Evolutionary conservation across 2,113 vertebrate species (phyloP).

Genomic region (Platycercus adscitus): DNA sequence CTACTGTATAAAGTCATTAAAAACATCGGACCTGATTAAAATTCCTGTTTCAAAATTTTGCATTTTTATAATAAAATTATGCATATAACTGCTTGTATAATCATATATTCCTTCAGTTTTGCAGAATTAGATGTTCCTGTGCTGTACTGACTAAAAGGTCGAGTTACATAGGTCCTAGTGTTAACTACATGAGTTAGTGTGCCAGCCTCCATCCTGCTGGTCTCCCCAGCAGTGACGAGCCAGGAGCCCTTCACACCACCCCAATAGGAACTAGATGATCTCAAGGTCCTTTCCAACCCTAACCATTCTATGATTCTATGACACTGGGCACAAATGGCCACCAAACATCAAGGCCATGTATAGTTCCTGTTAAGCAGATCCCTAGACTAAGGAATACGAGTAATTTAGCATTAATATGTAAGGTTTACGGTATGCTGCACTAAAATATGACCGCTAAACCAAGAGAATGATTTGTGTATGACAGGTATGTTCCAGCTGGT

Average conservation of each 20-base stretch:
- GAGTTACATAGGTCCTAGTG: not conserved
- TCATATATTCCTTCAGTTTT: not conserved
- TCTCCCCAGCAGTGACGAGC: not conserved
- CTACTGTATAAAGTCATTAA: constrained; percentile 52
- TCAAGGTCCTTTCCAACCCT: not conserved
- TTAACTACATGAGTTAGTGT: not conserved
- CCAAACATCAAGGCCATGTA: not conserved
- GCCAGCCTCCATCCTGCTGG: not conserved
- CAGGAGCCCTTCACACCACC: not conserved
- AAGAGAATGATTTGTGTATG: not conserved
- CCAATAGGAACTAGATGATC: not conserved
- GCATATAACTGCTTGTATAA: not conserved
- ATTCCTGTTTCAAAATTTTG: not conserved
- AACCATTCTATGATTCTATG: not conserved
- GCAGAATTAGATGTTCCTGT: constrained; percentile 41
- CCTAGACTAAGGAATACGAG: constrained; percentile 45
- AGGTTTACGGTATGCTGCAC: constrained; percentile 35
- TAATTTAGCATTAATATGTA: constrained; percentile 47
- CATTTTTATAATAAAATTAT: constrained; percentile 32
- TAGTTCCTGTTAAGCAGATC: not conserved
- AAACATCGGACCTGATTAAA: constrained; percentile 48
- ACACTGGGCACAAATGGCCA: not conserved
- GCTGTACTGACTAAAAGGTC: not conserved
- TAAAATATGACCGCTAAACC: constrained; percentile 61
- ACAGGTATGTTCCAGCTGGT: constrained; percentile 49